These are phyloP conservation scores for Ibycter americanus DNA, from an alignment of 2,797 vertebrate species.

Conservation along the genomic window DNA sequence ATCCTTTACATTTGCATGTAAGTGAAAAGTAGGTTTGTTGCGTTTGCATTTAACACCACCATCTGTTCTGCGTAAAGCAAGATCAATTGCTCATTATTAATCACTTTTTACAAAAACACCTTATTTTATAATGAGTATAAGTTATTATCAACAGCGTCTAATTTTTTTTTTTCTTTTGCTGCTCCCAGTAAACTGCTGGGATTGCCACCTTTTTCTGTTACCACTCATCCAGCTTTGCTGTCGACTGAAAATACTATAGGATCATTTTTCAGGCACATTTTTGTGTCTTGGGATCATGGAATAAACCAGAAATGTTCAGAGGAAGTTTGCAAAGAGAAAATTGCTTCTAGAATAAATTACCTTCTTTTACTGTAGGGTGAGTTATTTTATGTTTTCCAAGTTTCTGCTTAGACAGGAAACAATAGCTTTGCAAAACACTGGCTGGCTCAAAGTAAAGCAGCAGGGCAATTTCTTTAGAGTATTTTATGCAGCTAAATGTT, in stretches of 20 bases:
- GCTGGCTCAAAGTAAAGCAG: neutral
- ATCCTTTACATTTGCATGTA: slow-evolving; percentile 35
- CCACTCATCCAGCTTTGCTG: neutral
- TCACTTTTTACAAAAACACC: neutral
- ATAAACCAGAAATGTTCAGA: neutral
- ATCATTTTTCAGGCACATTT: neutral
- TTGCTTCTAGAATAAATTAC: neutral
- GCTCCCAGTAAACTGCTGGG: neutral
- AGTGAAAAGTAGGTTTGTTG: slow-evolving; percentile 35
- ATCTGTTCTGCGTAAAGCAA: slow-evolving; percentile 52
- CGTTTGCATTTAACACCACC: slow-evolving; percentile 39
- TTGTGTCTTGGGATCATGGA: neutral
- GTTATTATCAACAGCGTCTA: neutral
- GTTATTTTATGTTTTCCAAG: neutral
- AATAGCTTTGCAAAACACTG: neutral
- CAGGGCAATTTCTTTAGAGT: neutral
- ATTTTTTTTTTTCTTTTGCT: neutral
- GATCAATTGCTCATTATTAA: slow-evolving; percentile 47
- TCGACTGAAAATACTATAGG: neutral
- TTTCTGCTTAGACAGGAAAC: neutral
- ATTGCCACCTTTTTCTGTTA: neutral
- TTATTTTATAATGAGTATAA: slow-evolving; percentile 1
- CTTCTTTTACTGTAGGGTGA: neutral
- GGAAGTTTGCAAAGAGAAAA: neutral
- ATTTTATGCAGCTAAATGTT: neutral